Evolutionary conservation across 2,797 vertebrate species (phyloP), one percentile per base, ranked within the genome.

Genomic region (Chelidonichthys spinosus): DNA sequence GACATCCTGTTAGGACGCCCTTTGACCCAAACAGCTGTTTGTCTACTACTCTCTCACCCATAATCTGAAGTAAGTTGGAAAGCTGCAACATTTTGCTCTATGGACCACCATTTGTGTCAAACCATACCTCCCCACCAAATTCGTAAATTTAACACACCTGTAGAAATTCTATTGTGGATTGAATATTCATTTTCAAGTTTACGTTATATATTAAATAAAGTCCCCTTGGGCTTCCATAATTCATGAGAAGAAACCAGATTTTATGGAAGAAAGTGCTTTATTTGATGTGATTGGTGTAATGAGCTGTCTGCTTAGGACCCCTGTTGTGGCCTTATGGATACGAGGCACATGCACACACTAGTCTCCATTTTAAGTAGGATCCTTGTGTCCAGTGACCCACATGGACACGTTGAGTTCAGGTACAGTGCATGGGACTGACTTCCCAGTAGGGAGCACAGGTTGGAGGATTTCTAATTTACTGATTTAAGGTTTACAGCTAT

Each of bases 281-380:
- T 85, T 84, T 91, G 91, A 93, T 88, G 89, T 93, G 88, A 92
- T 91, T 69, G 90, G 76, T 72, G 55, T 91, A 94, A 93, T 89
- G 86, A 93, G 91, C 58, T 56, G 65, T 18, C 65, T 53, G 43
- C 44, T 59, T 6, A 25, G 71, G 64, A 64, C 84, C 66, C 82
- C 80, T 14, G 75, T 5, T n/a, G 87, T 15, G 74, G 49, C 18
- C 14, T 76, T 54, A 66, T 69, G 44, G 73, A 68, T 40, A 55
- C 54, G 56, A 73, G 4, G 33, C 62, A 18, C 47, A 60, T 37
- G 36, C 43, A 72, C 11, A 61, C 44, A 62, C 32, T 1, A 36
- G 32, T 39, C 35, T 82, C 7, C 35, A 49, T 69, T 62, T 65
- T 25, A 64, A 59, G 2, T 63, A 11, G 33, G 63, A 80, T 70